Base-by-base conservation (phyloP, 1,140 invertebrate species). In the Papilio helenus region DNA sequence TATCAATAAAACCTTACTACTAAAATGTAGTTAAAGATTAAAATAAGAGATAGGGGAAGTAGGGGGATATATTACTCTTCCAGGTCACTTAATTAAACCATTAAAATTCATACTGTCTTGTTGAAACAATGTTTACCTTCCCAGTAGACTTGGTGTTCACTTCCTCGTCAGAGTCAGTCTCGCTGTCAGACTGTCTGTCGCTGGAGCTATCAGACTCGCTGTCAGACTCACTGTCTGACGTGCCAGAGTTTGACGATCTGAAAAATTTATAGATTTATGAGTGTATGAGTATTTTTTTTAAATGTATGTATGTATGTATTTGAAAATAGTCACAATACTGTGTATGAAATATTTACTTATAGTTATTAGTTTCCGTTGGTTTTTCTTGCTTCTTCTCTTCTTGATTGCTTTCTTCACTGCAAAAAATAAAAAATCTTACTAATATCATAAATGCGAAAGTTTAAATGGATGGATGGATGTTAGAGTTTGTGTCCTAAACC, bases 151-250 rank as follows among this genome's bases (percentile, higher is more conserved):
- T 83, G 68, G 76, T 73, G 71, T 81, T 83, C 72, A 89, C 82
- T 86, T 95, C 91, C 3, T 90, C 90, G 42, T 92, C 89, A 42
- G 88, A 93, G 5, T 91, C 88, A 58, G 95, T 14, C 1, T 8
- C 91, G 80, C 91, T 90, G 55, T 93, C 95, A 5, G 93, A 92
- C 34, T 93, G 88, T 34, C 87, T 92, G 4, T 92, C 92, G 2
- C 93, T 92, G 3, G 90, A 92, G 10, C 87, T 86, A 9, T 82
- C 87, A 79, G 89, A 87, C 3, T 87, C 88, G 78, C 90, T 94
- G 58, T 92, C 93, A 0, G 91, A 90, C 68, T 93, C 93, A 55
- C 89, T 93, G n/a, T 94, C 91, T 16, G 90, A 90, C 18, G 91
- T 88, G 12, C 85, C 88, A 0, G 90, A 90, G 58, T 87, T 85